Evolutionary conservation across 2,113 vertebrate species (phyloP).

Genomic region (Apeltes quadracus): DNA sequence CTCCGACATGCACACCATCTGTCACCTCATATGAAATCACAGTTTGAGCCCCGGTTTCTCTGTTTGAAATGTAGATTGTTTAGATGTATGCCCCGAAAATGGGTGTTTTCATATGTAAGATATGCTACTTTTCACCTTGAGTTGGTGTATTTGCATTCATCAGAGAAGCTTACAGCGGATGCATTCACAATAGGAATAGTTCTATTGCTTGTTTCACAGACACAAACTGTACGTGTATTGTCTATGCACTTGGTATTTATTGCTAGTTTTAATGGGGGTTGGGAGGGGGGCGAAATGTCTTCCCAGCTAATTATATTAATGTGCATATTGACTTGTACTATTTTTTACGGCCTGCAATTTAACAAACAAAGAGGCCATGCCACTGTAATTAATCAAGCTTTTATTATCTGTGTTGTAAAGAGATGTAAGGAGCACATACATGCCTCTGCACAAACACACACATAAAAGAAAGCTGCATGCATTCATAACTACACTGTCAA

Average conservation of each 20-base stretch:
- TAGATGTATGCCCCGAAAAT: not conserved
- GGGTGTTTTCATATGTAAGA: conserved; percentile 16
- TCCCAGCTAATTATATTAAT: conserved; percentile 28
- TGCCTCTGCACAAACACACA: not conserved
- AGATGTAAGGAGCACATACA: conserved; percentile 2
- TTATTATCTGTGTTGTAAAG: conserved; percentile 37
- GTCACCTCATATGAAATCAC: conserved; percentile 41
- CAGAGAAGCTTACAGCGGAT: conserved; percentile 14
- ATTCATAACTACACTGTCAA: not conserved
- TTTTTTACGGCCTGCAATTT: conserved; percentile 24
- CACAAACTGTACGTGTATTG: not conserved
- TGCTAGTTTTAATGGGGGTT: conserved; percentile 10
- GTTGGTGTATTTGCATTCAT: conserved; percentile 32
- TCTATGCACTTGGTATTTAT: not conserved
- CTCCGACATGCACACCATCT: conserved; percentile 16
- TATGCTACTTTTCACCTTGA: conserved; percentile 38
- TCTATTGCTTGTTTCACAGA: not conserved
- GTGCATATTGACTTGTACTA: conserved; percentile 22
- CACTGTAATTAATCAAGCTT: conserved; percentile 55
- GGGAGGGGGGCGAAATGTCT: not conserved
- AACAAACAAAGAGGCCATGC: conserved; percentile 16
- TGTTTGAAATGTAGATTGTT: conserved; percentile 37
- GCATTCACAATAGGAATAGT: conserved; percentile 29
- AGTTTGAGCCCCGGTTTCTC: not conserved
- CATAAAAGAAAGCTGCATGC: not conserved